These are phyloP conservation scores for Cataglyphis livida DNA, from an alignment of 2,888 invertebrate species.

Conservation along the genomic window DNA sequence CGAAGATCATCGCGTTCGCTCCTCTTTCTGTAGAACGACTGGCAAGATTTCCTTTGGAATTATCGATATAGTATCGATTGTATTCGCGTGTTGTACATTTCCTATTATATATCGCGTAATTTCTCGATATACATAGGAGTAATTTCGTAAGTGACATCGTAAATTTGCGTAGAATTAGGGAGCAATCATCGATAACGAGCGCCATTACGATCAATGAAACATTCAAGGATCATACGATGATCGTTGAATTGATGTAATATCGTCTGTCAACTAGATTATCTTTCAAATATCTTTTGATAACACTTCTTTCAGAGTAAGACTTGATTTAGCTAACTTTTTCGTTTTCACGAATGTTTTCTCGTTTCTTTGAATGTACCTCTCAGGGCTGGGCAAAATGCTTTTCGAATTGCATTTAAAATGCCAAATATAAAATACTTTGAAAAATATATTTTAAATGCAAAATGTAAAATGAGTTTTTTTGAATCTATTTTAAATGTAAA, in stretches of 20 bases:
- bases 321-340: conserved; percentile 12
- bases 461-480: too few species aligned
- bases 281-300: not conserved
- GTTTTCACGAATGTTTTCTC: conserved; percentile 35
- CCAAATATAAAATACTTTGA: too few species aligned
- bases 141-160: not conserved
- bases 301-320: not conserved
- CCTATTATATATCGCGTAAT: not conserved
- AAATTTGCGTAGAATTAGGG: not conserved
- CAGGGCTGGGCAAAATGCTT: too few species aligned
- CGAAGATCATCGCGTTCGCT: conserved; percentile 9
- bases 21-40: not conserved
- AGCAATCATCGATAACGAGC: conserved; percentile 27
- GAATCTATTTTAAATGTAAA: too few species aligned
- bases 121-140: not conserved
- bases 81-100: not conserved
- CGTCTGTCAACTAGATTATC: conserved; percentile 29
- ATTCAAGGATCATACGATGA: not conserved
- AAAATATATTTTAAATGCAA: too few species aligned
- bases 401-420: too few species aligned
- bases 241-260: not conserved
- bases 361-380: not conserved
- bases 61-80: conserved; percentile 11
- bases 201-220: not conserved
- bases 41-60: not conserved